phyloP scores from a whole-genome alignment of 1,140 invertebrate genomes.

The Bombus cullumanus region DNA sequence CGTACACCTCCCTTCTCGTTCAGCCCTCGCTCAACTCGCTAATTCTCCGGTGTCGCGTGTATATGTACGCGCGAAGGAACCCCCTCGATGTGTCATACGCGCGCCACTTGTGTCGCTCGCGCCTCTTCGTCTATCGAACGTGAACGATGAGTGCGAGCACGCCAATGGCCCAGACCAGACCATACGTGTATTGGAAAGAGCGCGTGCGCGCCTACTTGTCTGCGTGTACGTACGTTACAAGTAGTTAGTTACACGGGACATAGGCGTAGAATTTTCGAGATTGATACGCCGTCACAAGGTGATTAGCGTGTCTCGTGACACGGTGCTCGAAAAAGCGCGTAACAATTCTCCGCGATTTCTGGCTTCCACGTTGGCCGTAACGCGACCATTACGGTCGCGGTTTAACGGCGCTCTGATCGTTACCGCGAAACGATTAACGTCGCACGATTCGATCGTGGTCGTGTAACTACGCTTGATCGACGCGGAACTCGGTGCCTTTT shows the following conservation, averaged over 20 bases:
- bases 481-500: background rate
- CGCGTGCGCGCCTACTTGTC: no score
- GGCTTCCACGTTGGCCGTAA: background rate
- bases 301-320: background rate
- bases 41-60: constrained; percentile 59
- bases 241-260: background rate
- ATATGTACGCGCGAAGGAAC: constrained; percentile 30
- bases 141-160: background rate
- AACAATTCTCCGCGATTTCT: background rate
- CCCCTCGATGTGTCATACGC: constrained; percentile 80
- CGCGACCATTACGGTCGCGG: background rate
- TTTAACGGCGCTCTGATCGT: background rate
- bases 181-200: no score
- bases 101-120: constrained; percentile 64
- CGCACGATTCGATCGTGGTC: background rate
- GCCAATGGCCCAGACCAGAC: background rate
- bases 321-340: background rate
- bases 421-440: background rate
- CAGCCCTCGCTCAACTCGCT: constrained; percentile 47
- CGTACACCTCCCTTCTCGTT: constrained; percentile 39
- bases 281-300: background rate
- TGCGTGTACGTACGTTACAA: background rate
- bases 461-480: background rate
- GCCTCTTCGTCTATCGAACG: constrained; percentile 45
- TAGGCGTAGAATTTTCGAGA: background rate